Evolutionary conservation across 2,888 invertebrate species (phyloP), one percentile per base, ranked within the genome.

Genomic region (Halictus quadricinctus): DNA sequence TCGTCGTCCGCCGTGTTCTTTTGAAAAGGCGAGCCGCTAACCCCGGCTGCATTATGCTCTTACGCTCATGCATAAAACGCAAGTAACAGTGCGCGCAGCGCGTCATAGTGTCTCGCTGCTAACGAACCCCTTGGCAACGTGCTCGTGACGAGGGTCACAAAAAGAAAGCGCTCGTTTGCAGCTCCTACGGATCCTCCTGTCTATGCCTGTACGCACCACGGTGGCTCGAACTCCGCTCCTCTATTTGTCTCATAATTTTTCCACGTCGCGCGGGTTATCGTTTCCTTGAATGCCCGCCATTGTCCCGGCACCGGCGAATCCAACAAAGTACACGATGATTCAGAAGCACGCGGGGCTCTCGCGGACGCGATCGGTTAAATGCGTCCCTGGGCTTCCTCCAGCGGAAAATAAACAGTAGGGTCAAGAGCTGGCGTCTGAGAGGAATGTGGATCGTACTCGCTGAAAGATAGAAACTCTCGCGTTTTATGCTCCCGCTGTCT

Each of bases 41-140:
- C 85, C 46, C 46, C 36, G 64, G 21, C 58, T 36, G 75, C 72
- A 80, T 87, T 80, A 78, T 83, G 41, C 77, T 80, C 73, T 70
- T 75, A 86, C 72, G 64, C 73, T 83, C 74, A 60, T 73, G 86
- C 81, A 86, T 86, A 83, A 87, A 86, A 79, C 84, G 87, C 77
- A 76, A 48, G 81, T 72, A 76, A 79, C 80, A 78, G 80, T 46
- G 54, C 64, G 43, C 66, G 36, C 36, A 58, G 60, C 50, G 43
- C 80, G 74, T 84, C 85, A 36, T 80, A 36, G 84, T 77, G 73
- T 79, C 76, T 69, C 76, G 60, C 82, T 79, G 80, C 87, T 89
- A 89, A 89, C 88, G 89, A 89, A 89, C 88, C 86, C 81, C 90
- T 88, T 81, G 81, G 86, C 83, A 79, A 74, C 82, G 83, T 80